Conservation (phyloP, 2,888 invertebrate species). For the Drosophila meridionalis region DNA sequence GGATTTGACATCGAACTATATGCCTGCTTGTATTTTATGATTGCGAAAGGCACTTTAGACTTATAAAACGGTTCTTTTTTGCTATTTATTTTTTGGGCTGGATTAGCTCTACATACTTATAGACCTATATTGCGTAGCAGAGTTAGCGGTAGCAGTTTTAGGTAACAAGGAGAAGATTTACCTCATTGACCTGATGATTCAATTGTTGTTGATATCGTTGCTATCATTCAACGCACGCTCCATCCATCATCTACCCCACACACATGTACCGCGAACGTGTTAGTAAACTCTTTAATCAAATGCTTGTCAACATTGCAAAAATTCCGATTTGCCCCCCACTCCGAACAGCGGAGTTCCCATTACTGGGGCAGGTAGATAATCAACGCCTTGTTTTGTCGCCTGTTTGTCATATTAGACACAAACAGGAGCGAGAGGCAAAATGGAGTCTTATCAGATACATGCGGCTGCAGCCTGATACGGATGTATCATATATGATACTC, state of each 20-base stretch:
- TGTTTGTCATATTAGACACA: slow-evolving; percentile 68
- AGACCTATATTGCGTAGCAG: slow-evolving; percentile 20
- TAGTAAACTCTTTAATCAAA: slow-evolving; percentile 62
- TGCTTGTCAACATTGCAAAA: slow-evolving; percentile 72
- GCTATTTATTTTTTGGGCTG: not conserved
- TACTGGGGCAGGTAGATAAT: slow-evolving; percentile 31
- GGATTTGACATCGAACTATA: slow-evolving; percentile 33
- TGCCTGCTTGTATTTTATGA: slow-evolving; percentile 13
- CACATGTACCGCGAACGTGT: slow-evolving; percentile 53
- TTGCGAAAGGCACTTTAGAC: slow-evolving; percentile 17
- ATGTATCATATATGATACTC: slow-evolving; percentile 22
- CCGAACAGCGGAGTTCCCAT: slow-evolving; percentile 40
- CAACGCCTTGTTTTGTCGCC: slow-evolving; percentile 40
- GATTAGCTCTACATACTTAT: slow-evolving; percentile 1
- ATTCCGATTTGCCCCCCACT: slow-evolving; percentile 28
- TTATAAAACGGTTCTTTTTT: slow-evolving; percentile 19
- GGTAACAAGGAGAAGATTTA: not conserved
- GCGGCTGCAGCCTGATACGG: slow-evolving; percentile 50
- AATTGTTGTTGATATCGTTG: slow-evolving; percentile 12
- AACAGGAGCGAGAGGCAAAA: slow-evolving; percentile 27
- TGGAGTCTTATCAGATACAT: slow-evolving; percentile 45
- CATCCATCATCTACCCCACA: slow-evolving; percentile 49
- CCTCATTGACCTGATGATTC: slow-evolving; percentile 29
- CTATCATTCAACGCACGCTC: slow-evolving; percentile 27
- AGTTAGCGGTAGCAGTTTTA: not conserved